These are phyloP conservation scores for Lithophane semibrunnea DNA, from an alignment of 2,888 invertebrate species.

Conservation along the genomic window DNA sequence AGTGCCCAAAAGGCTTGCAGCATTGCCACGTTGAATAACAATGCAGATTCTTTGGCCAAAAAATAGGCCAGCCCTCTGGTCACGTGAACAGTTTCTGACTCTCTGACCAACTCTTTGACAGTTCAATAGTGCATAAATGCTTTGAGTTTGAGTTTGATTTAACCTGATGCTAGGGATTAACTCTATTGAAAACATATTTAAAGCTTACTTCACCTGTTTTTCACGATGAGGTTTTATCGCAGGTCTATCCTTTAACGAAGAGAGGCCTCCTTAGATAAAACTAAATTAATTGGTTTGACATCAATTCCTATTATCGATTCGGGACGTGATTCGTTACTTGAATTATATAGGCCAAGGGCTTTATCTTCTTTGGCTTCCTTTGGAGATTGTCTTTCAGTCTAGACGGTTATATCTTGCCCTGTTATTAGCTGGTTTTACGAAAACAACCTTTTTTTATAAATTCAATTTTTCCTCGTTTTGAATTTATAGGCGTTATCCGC, in stretches of 20 bases:
- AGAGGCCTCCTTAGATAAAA: neutral
- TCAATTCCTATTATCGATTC: neutral
- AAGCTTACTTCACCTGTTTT: neutral
- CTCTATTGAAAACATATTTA: no score
- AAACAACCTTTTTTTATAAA: neutral
- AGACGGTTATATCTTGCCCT: neutral
- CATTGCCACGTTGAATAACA: no score
- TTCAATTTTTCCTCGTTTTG: neutral
- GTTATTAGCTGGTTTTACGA: neutral
- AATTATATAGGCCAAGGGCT: neutral
- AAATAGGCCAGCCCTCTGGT: no score
- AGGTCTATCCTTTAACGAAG: neutral
- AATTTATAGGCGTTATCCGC: no score
- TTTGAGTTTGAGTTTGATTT: no score
- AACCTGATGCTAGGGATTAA: no score
- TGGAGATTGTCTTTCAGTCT: conserved; percentile 5
- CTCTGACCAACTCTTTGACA: no score
- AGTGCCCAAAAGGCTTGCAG: no score
- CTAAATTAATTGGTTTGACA: neutral
- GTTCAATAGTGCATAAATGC: no score
- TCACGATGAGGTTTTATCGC: neutral
- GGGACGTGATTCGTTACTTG: neutral
- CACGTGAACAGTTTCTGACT: no score
- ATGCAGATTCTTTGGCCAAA: no score
- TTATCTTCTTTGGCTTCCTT: neutral